Base-by-base conservation (phyloP, 2,888 invertebrate genomes). In the Dolomedes plantarius region DNA sequence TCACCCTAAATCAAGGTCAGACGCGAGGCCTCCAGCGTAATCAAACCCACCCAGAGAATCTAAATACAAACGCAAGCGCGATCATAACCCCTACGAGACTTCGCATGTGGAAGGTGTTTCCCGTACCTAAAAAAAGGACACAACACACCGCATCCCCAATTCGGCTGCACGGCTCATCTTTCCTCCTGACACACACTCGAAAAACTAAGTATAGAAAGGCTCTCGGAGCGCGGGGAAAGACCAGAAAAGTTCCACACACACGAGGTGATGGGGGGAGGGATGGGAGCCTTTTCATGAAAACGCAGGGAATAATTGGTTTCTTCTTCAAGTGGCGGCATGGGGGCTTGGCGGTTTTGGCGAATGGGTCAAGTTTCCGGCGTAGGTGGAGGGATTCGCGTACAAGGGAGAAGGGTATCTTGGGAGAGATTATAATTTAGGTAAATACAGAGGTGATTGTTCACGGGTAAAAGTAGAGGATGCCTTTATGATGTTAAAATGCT, bases 81-180 rank as follows among this genome's bases (percentile, higher is more conserved):
- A 46, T 46, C 46, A 46, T 46, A 46, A 46, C 46, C 46, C 46
- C 46, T 46, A 46, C 46, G 46, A 46, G 46, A 46, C 9, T 5
- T 46, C 11, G 46, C 16, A 2, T 46, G 46, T 16, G 46, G n/a
- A 46, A 46, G 46, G 46, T 46, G 46, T 46, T 46, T n/a, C 46
- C 46, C 46, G 36, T 36, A 46, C 46, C 46, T 46, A 46, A 46
- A 46, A 46, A 46, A 46, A 46, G 46, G 11, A 6, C 16, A 6
- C 16, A 46, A 2, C 6, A 5, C 75, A 76, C 23, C 68, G 82
- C 75, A 64, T 75, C 71, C 82, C 65, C 69, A 81, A 81, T 76
- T 75, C 75, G 82, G 75, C 39, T 71, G 31, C 82, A 62, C 69
- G 75, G 82, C 82, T 62, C 29, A 62, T 75, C 75, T 74, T 75